A percentile compares a stretch with the other conserved stretches of the same genome.
phyloP scores from a whole-genome alignment of 2,113 vertebrate species.

The Cromileptes altivelis region DNA sequence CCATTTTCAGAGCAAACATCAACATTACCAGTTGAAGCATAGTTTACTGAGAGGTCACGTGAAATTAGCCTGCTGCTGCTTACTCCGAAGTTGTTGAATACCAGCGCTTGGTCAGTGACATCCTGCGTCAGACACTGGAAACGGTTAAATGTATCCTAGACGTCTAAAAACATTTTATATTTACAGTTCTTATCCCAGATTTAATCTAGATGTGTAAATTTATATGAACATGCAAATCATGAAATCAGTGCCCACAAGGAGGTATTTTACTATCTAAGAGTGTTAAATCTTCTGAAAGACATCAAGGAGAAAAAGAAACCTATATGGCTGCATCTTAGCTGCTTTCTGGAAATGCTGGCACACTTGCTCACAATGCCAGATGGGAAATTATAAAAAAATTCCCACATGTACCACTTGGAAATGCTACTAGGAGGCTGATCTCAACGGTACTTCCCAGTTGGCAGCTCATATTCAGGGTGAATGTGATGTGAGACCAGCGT shows the following conservation, averaged over 20 bases:
- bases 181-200: not conserved
- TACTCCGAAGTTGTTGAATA: too few species aligned
- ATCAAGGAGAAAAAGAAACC: slow-evolving; percentile 21
- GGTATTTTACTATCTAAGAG: slow-evolving; percentile 12
- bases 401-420: slow-evolving; percentile 50
- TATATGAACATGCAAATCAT: not conserved
- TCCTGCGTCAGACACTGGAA: too few species aligned
- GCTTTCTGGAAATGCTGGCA: slow-evolving; percentile 30
- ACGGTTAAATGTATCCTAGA: not conserved
- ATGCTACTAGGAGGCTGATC: slow-evolving; percentile 5
- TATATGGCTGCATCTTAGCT: slow-evolving; percentile 27
- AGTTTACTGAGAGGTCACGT: too few species aligned
- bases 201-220: not conserved
- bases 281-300: slow-evolving; percentile 8
- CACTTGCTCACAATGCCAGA: slow-evolving; percentile 28
- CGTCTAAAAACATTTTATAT: not conserved
- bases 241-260: slow-evolving; percentile 1
- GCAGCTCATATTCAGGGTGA: slow-evolving; percentile 28
- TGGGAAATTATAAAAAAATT: slow-evolving; percentile 26
- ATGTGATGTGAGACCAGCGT: slow-evolving; percentile 28
- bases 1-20: not conserved
- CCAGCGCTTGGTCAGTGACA: too few species aligned
- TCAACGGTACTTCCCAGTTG: slow-evolving; percentile 6
- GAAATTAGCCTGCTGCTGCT: too few species aligned
- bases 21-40: too few species aligned